phyloP scores from a whole-genome alignment of 1,140 invertebrate genomes.

The Monochamus saltuarius region DNA sequence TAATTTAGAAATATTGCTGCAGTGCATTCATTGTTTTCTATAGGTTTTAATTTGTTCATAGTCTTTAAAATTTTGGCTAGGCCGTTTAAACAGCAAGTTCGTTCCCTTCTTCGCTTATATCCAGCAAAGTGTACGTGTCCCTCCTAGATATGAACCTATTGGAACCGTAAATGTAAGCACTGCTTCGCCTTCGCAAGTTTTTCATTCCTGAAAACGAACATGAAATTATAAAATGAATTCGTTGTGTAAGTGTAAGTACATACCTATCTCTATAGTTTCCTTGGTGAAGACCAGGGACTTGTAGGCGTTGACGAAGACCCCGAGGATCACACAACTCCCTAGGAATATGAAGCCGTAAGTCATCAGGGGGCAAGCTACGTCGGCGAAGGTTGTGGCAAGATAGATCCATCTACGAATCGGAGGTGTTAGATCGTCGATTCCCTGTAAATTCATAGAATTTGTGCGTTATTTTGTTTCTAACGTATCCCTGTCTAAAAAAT shows the following conservation, averaged over 20 bases:
- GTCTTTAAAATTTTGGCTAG: no score
- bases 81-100: constrained; percentile 17
- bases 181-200: constrained; percentile 60
- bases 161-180: constrained; percentile 24
- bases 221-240: constrained; percentile 50
- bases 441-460: constrained; percentile 54
- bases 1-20: no score
- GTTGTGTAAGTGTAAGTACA: constrained; percentile 63
- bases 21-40: no score
- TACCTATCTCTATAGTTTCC: constrained; percentile 75
- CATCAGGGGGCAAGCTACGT: constrained; percentile 65
- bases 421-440: constrained; percentile 76
- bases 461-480: background rate
- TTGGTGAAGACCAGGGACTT: constrained; percentile 72
- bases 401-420: constrained; percentile 75
- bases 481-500: no score
- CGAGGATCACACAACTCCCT: constrained; percentile 63
- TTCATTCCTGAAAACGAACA: constrained; percentile 53
- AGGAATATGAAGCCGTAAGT: constrained; percentile 71
- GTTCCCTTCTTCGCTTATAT: constrained; percentile 33
- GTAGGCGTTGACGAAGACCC: constrained; percentile 70
- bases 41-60: no score
- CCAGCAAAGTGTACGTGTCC: constrained; percentile 40
- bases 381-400: constrained; percentile 72
- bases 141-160: constrained; percentile 33